Evolutionary conservation across 1,140 invertebrate species (phyloP).

Genomic region (Planococcus citri): DNA sequence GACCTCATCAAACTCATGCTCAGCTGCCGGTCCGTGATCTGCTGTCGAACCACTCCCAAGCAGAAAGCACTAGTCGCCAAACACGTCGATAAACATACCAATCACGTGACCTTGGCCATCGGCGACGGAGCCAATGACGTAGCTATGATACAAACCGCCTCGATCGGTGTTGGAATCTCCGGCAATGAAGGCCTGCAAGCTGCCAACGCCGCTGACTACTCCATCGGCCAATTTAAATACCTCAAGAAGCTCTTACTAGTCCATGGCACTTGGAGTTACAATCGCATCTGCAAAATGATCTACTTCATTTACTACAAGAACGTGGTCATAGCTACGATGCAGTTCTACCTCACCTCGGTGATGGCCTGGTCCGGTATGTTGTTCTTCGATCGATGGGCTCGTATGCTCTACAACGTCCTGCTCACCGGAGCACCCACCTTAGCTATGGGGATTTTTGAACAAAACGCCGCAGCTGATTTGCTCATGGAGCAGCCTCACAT

Average conservation of each 20-base stretch:
- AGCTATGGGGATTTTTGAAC: slow-evolving; percentile 44
- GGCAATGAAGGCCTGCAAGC: slow-evolving; percentile 93
- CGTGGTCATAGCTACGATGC: slow-evolving; percentile 63
- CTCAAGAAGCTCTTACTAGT: slow-evolving; percentile 74
- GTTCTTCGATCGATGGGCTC: slow-evolving; percentile 22
- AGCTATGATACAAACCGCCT: slow-evolving; percentile 94
- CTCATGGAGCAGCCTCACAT: slow-evolving; percentile 51
- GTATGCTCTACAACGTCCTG: slow-evolving; percentile 17
- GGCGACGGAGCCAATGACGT: slow-evolving; percentile 95
- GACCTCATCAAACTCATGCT: slow-evolving; percentile 74
- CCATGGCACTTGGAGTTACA: slow-evolving; percentile 95
- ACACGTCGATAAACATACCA: slow-evolving; percentile 14
- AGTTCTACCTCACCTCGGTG: slow-evolving; percentile 56
- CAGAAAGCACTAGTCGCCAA: slow-evolving; percentile 58
- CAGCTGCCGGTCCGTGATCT: slow-evolving; percentile 82
- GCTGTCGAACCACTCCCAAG: slow-evolving; percentile 89
- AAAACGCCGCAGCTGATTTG: slow-evolving; percentile 43
- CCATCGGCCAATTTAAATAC: slow-evolving; percentile 78
- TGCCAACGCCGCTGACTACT: slow-evolving; percentile 94
- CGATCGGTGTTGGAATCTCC: slow-evolving; percentile 87
- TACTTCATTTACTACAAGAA: slow-evolving; percentile 97
- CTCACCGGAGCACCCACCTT: slow-evolving; percentile 19
- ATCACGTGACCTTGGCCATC: slow-evolving; percentile 33
- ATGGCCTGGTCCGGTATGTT: slow-evolving; percentile 53
- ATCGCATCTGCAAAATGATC: slow-evolving; percentile 81